phyloP scores from a whole-genome alignment of 1,140 invertebrate genomes.

The Reticulitermes speratus region DNA sequence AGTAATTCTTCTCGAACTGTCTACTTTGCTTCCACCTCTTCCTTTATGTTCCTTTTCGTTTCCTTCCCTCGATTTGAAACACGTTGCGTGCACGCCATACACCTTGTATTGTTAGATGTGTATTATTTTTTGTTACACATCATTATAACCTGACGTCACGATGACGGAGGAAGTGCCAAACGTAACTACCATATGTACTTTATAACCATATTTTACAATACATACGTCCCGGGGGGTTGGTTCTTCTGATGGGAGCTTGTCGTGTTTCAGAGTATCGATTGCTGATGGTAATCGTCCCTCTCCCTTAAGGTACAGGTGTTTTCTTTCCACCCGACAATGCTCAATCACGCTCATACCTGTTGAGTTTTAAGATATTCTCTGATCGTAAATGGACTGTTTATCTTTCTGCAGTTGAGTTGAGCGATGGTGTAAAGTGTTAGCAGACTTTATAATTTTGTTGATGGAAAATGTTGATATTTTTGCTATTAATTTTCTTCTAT shows the following conservation, averaged over 20 bases:
- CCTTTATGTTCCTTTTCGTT: neutral
- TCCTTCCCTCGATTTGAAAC: constrained; percentile 5
- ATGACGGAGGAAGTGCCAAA: neutral
- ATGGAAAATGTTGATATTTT: too few species aligned
- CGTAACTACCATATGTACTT: neutral
- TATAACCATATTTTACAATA: neutral
- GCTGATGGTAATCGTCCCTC: neutral
- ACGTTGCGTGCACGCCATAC: neutral
- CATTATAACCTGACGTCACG: constrained; percentile 17
- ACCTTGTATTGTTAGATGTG: neutral
- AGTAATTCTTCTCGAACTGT: too few species aligned
- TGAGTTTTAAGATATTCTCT: neutral
- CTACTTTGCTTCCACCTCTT: neutral
- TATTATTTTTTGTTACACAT: neutral
- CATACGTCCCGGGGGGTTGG: neutral
- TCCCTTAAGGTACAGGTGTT: neutral
- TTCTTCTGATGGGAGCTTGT: constrained; percentile 1
- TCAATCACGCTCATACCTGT: neutral
- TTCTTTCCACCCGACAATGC: neutral
- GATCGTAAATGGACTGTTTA: too few species aligned
- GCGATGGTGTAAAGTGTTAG: too few species aligned
- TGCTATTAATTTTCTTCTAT: too few species aligned
- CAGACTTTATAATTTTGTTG: too few species aligned
- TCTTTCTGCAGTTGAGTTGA: too few species aligned
- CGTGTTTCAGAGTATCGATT: neutral